Evolutionary conservation across 2,797 vertebrate genomes (phyloP), one percentile per base, ranked within the genome.

Genomic region (Pyrocephalus nanus): DNA sequence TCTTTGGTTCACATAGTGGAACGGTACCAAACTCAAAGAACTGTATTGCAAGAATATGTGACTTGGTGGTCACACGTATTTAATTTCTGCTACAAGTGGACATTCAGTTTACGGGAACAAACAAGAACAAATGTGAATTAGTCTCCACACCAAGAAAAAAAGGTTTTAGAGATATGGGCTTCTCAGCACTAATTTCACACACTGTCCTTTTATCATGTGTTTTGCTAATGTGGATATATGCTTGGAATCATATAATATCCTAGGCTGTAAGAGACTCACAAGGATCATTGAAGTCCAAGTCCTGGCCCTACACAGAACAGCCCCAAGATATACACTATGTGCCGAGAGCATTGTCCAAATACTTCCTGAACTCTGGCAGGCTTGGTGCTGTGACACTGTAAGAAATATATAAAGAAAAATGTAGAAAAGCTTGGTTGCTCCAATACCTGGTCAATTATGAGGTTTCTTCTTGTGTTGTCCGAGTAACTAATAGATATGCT

Each of bases 21-120:
- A 62, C 12, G 19, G 53, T 42, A 13, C 27, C 26, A 75, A 26
- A 30, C 8, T 61, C 32, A 78, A 50, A 72, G 34, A 95, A 42
- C 1, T 54, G 29, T 4, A 30, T 75, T 85, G n/a, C 27, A 58
- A 66, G 58, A 40, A 65, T 26, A 6, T 30, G 16, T 47, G 17
- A 72, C 50, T 22, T 65, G 29, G 4, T 20, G 8, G 10, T 61
- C 38, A 22, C 22, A n/a, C 0, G 0, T 36, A 55, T 53, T 58
- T 75, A 1, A 18, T 65, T 57, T 6, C 19, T 70, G 15, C 7
- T 60, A 30, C 22, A 60, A 81, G 57, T 29, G 15, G 9, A 3
- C 32, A 38, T 77, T 71, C 27, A n/a, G 11, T 53, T 67, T 67
- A 38, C 15, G 6, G 15, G 11, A 70, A 6, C 11, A 34, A 85